Evolutionary conservation across 2,888 invertebrate genomes (phyloP).

Genomic region (Teinopalpus imperialis): DNA sequence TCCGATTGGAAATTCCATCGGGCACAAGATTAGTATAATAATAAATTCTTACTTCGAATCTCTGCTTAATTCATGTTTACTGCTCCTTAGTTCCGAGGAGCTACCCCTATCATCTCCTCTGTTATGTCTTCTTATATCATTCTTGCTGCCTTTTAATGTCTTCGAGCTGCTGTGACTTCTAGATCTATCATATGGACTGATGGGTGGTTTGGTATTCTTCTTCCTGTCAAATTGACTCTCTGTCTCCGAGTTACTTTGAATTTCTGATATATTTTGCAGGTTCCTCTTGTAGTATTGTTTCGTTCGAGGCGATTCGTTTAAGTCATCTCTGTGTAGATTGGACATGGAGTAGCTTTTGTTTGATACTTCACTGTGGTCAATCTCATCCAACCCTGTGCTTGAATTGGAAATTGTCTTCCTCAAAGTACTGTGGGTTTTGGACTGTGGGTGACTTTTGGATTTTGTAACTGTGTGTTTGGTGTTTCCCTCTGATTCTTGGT

Average conservation of each 20-base stretch:
- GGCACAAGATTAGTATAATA: too few relatives aligned
- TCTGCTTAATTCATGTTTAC: conserved; percentile 64
- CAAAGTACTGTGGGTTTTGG: conserved; percentile 53
- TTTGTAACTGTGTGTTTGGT: conserved; percentile 54
- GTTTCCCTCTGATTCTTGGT: conserved; percentile 87
- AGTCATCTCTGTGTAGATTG: conserved; percentile 61
- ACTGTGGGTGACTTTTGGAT: conserved; percentile 51
- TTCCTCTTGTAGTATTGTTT: conserved; percentile 71
- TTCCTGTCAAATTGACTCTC: conserved; percentile 63
- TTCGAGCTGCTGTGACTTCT: conserved; percentile 75
- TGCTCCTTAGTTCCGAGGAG: conserved; percentile 61
- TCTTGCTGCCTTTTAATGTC: conserved; percentile 57
- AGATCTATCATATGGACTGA: conserved; percentile 68
- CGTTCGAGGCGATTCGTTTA: conserved; percentile 54
- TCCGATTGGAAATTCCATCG: too few relatives aligned
- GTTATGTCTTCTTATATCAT: conserved; percentile 46
- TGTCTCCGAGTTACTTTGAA: conserved; percentile 67
- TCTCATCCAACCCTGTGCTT: conserved; percentile 67
- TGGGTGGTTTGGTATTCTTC: conserved; percentile 60
- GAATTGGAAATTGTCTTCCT: conserved; percentile 72
- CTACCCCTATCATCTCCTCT: conserved; percentile 50
- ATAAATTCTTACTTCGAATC: conserved; percentile 65
- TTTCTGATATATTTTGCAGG: conserved; percentile 82
- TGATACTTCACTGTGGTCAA: conserved; percentile 60
- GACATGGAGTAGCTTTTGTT: conserved; percentile 70